Evolutionary conservation across 2,797 vertebrate species (phyloP), one percentile per base, ranked within the genome.

Genomic region (Parauchenoglanis punctatus): DNA sequence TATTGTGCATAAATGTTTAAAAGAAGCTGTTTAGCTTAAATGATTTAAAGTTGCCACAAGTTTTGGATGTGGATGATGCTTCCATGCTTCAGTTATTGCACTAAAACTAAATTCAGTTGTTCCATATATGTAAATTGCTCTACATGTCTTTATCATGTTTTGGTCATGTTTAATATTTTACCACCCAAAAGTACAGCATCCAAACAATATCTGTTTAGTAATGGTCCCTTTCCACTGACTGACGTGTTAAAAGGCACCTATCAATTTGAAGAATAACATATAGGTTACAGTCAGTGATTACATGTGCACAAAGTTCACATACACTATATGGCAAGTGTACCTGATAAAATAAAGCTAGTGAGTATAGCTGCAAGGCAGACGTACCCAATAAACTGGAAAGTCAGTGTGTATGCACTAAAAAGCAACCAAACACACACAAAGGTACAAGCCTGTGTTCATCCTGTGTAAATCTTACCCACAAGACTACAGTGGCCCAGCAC

Each of bases 391-490:
- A 67, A 52, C 25, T 28, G 18, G 10, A 59, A 81, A n/a, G 5
- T 25, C 28, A n/a, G 13, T 23, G 15, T 31, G n/a, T 67, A 68
- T 54, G 46, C 46, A 83, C 15, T 67, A 28, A 49, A 46, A 65
- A 46, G 23, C 80, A 65, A 52, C 25, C 65, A 89, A 70, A n/a
- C 49, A 81, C 84, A 88, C 68, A 65, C 25, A 83, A 85, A 84
- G 68, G 28, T 11, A 23, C 1, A 76, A 23, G 46, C 68, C 44
- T 83, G 12, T 87, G 4, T 40, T 81, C 23, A 0, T 87, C 68
- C 80, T 82, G 85, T 61, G 87, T 89, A 90, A 90, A 90, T 88
- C 96, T 96, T 96, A 96, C 96, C 96, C 95, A 96, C 90, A 96
- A 91, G n/a, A 94, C 25, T 90, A 96, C 94, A 28, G 95, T 91